phyloP scores from a whole-genome alignment of 2,888 invertebrate species.

The Magallana nippona region DNA sequence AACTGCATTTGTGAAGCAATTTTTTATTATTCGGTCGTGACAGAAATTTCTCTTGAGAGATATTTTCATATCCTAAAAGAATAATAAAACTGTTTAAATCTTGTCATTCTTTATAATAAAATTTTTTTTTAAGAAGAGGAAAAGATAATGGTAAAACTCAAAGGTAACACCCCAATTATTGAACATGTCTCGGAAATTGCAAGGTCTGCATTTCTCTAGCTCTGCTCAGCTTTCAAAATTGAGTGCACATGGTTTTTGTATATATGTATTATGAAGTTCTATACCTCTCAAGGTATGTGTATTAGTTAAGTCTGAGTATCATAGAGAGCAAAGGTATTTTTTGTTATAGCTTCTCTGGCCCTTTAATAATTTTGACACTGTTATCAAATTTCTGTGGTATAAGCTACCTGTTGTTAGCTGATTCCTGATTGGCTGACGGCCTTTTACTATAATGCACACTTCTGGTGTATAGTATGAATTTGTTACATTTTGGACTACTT shows the following conservation, averaged over 20 bases:
- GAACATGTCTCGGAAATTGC: not conserved
- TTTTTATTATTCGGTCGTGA: not conserved
- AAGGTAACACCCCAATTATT: not conserved
- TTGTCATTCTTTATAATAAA: not conserved
- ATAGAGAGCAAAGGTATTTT: conserved; percentile 2
- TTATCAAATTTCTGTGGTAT: conserved; percentile 24
- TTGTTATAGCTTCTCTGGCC: conserved; percentile 15
- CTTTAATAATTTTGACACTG: conserved; percentile 32
- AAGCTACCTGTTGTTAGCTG: conserved; percentile 23
- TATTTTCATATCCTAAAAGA: not conserved
- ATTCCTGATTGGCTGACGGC: not conserved
- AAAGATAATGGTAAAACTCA: not conserved
- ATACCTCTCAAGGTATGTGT: too few relatives aligned
- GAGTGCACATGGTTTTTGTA: not conserved
- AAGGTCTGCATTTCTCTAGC: not conserved
- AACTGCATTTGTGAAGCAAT: not conserved
- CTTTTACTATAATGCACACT: conserved; percentile 12
- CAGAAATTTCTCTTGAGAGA: not conserved
- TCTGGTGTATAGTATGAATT: conserved; percentile 13
- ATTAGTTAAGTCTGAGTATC: not conserved
- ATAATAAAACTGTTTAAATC: not conserved
- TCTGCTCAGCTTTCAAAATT: not conserved
- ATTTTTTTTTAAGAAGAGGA: not conserved
- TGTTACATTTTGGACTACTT: conserved; percentile 31
- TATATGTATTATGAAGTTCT: not conserved